Evolutionary conservation across 2,888 invertebrate species (phyloP).

Genomic region (Lissocephala sabroskyi): DNA sequence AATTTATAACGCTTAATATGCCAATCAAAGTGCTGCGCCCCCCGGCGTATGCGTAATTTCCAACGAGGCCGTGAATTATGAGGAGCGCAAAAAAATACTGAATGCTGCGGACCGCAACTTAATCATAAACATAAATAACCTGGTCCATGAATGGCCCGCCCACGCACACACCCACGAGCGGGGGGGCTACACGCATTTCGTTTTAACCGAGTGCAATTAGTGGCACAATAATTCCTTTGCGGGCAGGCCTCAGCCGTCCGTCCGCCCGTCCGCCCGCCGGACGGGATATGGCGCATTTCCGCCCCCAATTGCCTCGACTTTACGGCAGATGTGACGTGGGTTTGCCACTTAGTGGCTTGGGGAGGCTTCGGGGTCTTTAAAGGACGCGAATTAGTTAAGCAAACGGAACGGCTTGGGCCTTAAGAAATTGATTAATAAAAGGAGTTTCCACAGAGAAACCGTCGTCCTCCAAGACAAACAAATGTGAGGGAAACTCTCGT

Average conservation of each 20-base stretch:
- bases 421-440: too few species aligned
- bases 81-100: constrained; percentile 15
- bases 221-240: constrained; percentile 52
- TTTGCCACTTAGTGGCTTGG: constrained; percentile 5
- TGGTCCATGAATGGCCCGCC: constrained; percentile 45
- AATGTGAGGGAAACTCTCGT: too few species aligned
- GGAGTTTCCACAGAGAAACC: too few species aligned
- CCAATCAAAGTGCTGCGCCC: background rate
- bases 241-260: too few species aligned
- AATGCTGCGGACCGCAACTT: constrained; percentile 45
- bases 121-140: constrained; percentile 62
- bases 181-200: constrained; percentile 49
- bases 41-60: constrained; percentile 3
- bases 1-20: too few species aligned
- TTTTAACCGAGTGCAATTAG: constrained; percentile 56
- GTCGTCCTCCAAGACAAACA: too few species aligned
- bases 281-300: constrained; percentile 47
- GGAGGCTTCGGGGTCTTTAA: too few species aligned
- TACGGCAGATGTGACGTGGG: constrained; percentile 26
- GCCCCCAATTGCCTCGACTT: constrained; percentile 25
- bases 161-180: constrained; percentile 27
- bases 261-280: too few species aligned
- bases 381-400: too few species aligned
- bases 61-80: background rate
- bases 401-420: too few species aligned